Percentiles rank a stretch among this genome's conserved stretches.
These are phyloP conservation scores for Plagiodera versicolora DNA, from an alignment of 2,888 invertebrate genomes.

Conservation along the genomic window DNA sequence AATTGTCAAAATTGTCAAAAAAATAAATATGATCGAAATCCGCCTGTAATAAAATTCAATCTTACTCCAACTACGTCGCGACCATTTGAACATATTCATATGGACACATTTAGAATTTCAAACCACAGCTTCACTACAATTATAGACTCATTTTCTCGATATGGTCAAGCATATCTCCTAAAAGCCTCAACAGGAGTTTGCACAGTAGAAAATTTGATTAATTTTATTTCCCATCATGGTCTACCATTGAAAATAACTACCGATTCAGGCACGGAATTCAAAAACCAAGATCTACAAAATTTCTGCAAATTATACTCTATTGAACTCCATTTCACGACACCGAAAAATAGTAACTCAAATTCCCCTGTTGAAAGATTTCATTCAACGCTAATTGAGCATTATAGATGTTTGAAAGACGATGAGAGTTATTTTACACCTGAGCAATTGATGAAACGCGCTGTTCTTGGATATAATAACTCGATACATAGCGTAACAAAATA, in stretches of 20 bases:
- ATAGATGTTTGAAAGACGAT: neutral
- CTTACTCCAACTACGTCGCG: slow-evolving; percentile 32
- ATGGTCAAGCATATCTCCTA: slow-evolving; percentile 5
- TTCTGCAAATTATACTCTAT: slow-evolving; percentile 15
- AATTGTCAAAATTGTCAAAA: slow-evolving; percentile 29
- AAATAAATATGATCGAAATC: slow-evolving; percentile 33
- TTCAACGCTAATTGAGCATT: slow-evolving; percentile 7
- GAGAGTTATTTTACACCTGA: neutral
- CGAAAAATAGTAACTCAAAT: slow-evolving; percentile 15
- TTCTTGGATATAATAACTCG: slow-evolving; percentile 13
- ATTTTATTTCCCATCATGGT: neutral
- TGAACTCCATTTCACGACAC: slow-evolving; percentile 10
- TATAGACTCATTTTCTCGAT: slow-evolving; percentile 1
- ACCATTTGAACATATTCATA: slow-evolving; percentile 36
- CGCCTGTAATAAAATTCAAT: slow-evolving; percentile 29
- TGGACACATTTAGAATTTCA: slow-evolving; percentile 39
- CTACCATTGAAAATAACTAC: slow-evolving; percentile 6
- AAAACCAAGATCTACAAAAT: slow-evolving; percentile 5
- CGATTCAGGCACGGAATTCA: slow-evolving; percentile 1
- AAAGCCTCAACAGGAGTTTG: neutral
- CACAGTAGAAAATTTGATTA: neutral
- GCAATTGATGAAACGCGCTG: slow-evolving; percentile 8
- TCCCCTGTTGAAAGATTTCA: slow-evolving; percentile 11
- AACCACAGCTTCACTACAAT: slow-evolving; percentile 29
- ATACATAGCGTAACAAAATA: slow-evolving; percentile 13